Base-by-base conservation (phyloP, 2,888 invertebrate species). In the Cephonodes hylas region DNA sequence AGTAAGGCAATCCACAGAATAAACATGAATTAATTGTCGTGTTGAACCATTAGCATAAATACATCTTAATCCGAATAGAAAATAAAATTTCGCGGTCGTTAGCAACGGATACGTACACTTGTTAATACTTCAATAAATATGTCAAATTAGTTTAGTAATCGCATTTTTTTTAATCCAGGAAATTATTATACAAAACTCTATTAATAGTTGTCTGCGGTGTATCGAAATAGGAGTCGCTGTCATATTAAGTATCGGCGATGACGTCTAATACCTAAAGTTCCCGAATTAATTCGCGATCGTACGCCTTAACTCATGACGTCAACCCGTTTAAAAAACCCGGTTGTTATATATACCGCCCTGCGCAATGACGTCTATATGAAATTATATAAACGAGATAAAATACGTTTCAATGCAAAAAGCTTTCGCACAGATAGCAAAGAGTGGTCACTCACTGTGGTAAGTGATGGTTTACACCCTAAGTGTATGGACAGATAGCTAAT, bases 381-480 rank as follows among this genome's bases (percentile, higher is more conserved):
- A 53, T 27, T 4, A 27, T 27, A 10, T 18, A 7, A 27, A 31
- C 45, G 23, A 42, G 60, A 60, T 60, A 42, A 53, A 42, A 53
- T 48, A 53, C 45, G 15, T 58, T 61, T 61, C 45, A 58, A 38
- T 46, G 58, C 22, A 61, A 61, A 61, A 61, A 61, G 58, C 58
- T 61, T 58, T 61, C 22, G 20, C 27, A 22, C 38, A 46, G 61
- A 61, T 61, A 61, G 27, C 31, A 5, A 6, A 18, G 58, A 61
- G 58, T 61, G 61, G 57, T 46, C 38, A 46, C 61, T 61, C 45
- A 18, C 7, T 23, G 2, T 42, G 7, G 20, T 53, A 53, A 60
- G 31, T 31, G 53, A 31, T 27, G 18, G 31, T 15, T 18, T 48
- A 46, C 2, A 27, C 8, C 1, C 15, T 48, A 53, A 53, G 53